Conservation (phyloP, 2,113 vertebrate species). For the Tupaia tana region DNA sequence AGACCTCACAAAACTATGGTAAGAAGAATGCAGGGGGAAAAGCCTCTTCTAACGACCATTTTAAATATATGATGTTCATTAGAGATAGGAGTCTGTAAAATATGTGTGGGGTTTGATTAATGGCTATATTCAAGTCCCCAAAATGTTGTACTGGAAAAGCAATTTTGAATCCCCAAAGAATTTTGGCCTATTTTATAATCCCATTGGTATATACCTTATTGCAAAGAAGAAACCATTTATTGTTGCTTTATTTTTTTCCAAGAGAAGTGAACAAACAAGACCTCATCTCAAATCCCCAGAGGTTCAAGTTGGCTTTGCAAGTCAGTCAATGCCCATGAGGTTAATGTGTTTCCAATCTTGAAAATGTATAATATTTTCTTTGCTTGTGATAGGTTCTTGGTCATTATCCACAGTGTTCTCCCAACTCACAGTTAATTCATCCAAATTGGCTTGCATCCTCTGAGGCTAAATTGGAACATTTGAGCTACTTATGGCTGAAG, state of each 20-base stretch:
- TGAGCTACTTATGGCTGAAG: neutral
- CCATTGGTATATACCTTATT: conserved; percentile 14
- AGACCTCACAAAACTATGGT: neutral
- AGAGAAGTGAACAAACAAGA: conserved; percentile 56
- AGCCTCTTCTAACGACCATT: neutral
- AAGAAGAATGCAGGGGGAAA: neutral
- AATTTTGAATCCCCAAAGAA: conserved; percentile 26
- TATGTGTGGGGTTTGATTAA: neutral
- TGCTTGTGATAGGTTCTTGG: neutral
- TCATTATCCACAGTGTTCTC: neutral
- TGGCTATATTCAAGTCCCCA: neutral
- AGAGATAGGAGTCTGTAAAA: neutral
- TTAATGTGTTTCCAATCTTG: neutral
- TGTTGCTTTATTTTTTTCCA: conserved; percentile 32
- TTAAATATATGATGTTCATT: neutral
- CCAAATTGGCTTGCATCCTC: neutral
- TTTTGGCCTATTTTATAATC: conserved; percentile 45
- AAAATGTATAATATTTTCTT: neutral
- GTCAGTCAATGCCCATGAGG: neutral
- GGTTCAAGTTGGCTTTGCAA: neutral
- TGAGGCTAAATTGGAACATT: neutral
- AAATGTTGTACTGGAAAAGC: conserved; percentile 44
- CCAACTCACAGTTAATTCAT: conserved; percentile 44
- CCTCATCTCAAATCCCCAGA: neutral
- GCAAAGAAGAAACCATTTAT: conserved; percentile 33